Evolutionary conservation across 2,888 invertebrate genomes (phyloP).

Genomic region (Opisthograptis luteolata): DNA sequence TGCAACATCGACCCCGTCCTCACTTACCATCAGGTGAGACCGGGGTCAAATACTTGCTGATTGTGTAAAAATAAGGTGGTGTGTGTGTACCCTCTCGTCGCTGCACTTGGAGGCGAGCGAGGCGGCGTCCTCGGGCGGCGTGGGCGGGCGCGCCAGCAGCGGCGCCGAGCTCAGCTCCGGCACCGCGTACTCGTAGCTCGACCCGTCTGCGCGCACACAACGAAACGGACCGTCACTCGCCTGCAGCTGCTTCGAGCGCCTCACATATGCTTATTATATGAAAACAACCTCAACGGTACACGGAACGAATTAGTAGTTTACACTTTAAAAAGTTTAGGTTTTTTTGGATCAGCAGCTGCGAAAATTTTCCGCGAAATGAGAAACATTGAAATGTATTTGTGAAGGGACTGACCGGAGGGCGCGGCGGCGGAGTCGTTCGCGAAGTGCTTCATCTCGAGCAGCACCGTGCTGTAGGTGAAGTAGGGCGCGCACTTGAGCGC

Average conservation of each 20-base stretch:
- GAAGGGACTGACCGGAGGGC: constrained; percentile 66
- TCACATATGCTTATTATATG: too few relatives aligned
- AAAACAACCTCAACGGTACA: too few relatives aligned
- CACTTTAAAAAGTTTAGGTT: too few relatives aligned
- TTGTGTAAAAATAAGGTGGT: too few relatives aligned
- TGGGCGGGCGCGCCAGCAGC: constrained; percentile 75
- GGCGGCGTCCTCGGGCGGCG: constrained; percentile 55
- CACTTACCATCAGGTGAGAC: too few relatives aligned
- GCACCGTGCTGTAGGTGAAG: constrained; percentile 90
- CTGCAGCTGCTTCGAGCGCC: too few relatives aligned
- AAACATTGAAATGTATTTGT: too few relatives aligned
- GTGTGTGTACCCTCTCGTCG: constrained; percentile 39
- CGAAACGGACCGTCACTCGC: neutral
- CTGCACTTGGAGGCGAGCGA: constrained; percentile 61
- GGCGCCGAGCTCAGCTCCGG: constrained; percentile 90
- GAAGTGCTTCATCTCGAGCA: constrained; percentile 90
- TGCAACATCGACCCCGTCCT: too few relatives aligned
- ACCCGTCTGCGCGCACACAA: constrained; percentile 79
- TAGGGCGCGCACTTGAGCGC: constrained; percentile 90
- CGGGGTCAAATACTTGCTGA: too few relatives aligned
- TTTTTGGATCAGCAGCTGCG: too few relatives aligned
- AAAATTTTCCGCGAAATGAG: too few relatives aligned
- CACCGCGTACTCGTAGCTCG: constrained; percentile 90
- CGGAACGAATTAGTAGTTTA: too few relatives aligned
- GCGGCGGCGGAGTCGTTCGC: constrained; percentile 57